Evolutionary conservation across 2,797 vertebrate species (phyloP), one percentile per base, ranked within the genome.

Genomic region (Dicrostonyx torquatus): DNA sequence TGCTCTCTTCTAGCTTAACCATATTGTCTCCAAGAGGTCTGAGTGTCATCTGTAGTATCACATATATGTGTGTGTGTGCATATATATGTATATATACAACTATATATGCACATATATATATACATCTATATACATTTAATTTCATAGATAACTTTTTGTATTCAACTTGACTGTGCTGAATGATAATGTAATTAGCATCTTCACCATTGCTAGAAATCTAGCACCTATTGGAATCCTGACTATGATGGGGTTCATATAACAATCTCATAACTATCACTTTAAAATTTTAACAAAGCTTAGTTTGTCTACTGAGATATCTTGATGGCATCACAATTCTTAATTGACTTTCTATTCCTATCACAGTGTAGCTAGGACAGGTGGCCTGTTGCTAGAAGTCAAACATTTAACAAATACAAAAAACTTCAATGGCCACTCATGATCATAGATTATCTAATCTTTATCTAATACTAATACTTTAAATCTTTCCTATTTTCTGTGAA

Each of bases 401-500:
- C 8, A 37, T 43, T 91, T 89, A 82, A 90, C 11, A 83, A 87
- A 62, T 43, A 53, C 0, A 79, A 55, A 79, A 55, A 62, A 6
- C 34, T n/a, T 9, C 1, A 53, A 17, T 73, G 40, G 15, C 29
- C 34, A 34, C 22, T 66, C 12, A 15, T 79, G 34, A 50, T 24
- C 31, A 26, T 85, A 58, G 64, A 45, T 43, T 82, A 43, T 72
- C 12, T 58, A 58, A 8, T n/a, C 80, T 88, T 87, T 73, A 31
- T 18, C 11, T 94, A 92, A 43, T 78, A 34, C 0, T 93, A 90
- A 40, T 78, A n/a, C 0, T 73, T 77, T 24, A 64, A 76, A 45
- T 70, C 79, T 90, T 84, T 73, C 60, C 80, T n/a, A 48, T 37
- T 60, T 86, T 87, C 82, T 93, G 64, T 50, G 70, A 76, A 84